Evolutionary conservation across 2,797 vertebrate species (phyloP).

Genomic region (Takifugu ocellatus): DNA sequence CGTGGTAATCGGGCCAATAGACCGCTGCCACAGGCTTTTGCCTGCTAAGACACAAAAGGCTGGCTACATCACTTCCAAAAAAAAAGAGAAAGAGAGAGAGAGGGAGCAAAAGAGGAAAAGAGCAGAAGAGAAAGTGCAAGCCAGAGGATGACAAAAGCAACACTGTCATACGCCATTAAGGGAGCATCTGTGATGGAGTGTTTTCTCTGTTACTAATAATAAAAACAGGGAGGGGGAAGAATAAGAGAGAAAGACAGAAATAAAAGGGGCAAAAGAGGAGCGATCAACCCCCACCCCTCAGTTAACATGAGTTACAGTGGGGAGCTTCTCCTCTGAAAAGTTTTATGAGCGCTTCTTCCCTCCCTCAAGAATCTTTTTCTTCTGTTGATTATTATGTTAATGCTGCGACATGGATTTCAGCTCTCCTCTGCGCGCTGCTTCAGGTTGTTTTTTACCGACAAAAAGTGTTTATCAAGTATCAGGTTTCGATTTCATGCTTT

Average conservation of each 20-base stretch:
- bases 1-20: constrained; percentile 99
- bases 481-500: constrained; percentile 20
- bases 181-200: constrained; percentile 79
- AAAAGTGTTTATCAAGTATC: background rate
- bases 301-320: constrained; percentile 79
- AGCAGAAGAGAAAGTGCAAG: constrained; percentile 79
- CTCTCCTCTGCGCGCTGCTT: constrained; percentile 6
- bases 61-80: constrained; percentile 71
- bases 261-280: constrained; percentile 39
- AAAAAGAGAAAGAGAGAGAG: constrained; percentile 46
- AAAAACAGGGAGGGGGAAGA: constrained; percentile 51
- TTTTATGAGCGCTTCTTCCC: constrained; percentile 57
- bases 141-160: constrained; percentile 92
- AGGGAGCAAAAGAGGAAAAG: constrained; percentile 59
- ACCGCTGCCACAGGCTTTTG: constrained; percentile 90
- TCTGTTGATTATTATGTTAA: constrained; percentile 29
- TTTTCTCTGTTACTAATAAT: constrained; percentile 75
- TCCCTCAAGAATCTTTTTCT: constrained; percentile 55
- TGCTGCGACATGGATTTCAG: constrained; percentile 34
- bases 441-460: background rate
- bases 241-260: constrained; percentile 49
- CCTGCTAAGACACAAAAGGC: constrained; percentile 88
- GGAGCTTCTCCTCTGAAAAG: constrained; percentile 43
- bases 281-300: constrained; percentile 62
- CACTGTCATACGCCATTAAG: constrained; percentile 95